Base-by-base conservation (phyloP, 2,888 invertebrate genomes). In the Lycaena phlaeas region DNA sequence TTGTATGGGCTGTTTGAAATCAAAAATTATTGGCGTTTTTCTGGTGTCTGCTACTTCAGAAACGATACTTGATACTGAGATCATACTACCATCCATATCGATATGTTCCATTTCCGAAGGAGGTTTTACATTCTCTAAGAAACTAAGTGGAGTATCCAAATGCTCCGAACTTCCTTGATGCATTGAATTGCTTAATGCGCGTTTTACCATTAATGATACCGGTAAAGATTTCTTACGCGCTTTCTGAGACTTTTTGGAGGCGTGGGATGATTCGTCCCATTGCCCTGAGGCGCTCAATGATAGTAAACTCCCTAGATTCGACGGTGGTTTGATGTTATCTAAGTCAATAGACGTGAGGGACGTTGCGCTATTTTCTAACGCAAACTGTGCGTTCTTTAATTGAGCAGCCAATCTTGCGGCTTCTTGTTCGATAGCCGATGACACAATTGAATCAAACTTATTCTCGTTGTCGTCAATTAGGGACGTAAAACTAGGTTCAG, bases 81-180 rank as follows among this genome's bases (percentile, higher is more conserved):
- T 79, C 90, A 94, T 92, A 49, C 94, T 95, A 46, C 90, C 89
- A 50, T 92, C 92, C 88, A 92, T 88, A 54, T 95, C 95, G 3
- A 91, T 67, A 53, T 90, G 86, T 43, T 92, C 92, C 90, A 94
- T 90, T 48, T 91, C 87, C 0, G 94, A 93, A 0, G 95, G 94
- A 2, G 95, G 94, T 61, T 93, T 93, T 2, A 94, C 88, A 48
- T 91, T 91, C 22, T 95, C 95, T 18, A 94, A 71, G 59, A 93
- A 92, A 53, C 89, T 89, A 18, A 73, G 61, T 1, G 84, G 81
- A 36, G 86, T 87, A 54, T 89, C 89, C 11, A 90, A 59, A 54
- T 88, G 88, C 57, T 93, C 93, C 0, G 90, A 82, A 40, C 87
- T 87, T 6, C 86, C 85, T 40, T 85, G 72, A 34, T 78, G 68